Conservation (phyloP, 1,140 invertebrate genomes). For the Danaus melanippus region DNA sequence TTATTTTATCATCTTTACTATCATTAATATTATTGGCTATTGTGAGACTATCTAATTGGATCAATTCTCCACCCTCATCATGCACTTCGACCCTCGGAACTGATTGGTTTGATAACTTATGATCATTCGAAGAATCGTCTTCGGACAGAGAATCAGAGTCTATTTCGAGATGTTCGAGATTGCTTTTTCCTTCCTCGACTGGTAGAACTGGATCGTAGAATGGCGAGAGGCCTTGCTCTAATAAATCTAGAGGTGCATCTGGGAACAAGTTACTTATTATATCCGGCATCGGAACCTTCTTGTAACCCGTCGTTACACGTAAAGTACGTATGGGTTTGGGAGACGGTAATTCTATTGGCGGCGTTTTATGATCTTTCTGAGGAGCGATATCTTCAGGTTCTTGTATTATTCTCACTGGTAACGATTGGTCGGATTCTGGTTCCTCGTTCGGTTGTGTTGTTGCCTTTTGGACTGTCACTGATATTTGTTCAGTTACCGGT, state of each 20-base stretch:
- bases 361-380: too few species aligned
- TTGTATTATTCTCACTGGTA: too few species aligned
- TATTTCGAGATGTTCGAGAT: constrained; percentile 53
- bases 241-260: constrained; percentile 48
- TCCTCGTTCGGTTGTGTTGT: too few species aligned
- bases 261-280: constrained; percentile 54
- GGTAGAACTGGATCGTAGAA: constrained; percentile 39
- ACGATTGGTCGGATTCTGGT: too few species aligned
- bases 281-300: constrained; percentile 54
- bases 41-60: constrained; percentile 75
- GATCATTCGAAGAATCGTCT: constrained; percentile 53
- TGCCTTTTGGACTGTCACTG: too few species aligned
- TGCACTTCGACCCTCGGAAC: constrained; percentile 78
- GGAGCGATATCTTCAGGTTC: too few species aligned
- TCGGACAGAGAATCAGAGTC: constrained; percentile 78
- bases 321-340: constrained; percentile 51
- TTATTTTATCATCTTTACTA: constrained; percentile 43
- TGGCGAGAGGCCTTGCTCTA: constrained; percentile 47
- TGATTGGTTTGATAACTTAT: constrained; percentile 44
- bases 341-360: neutral
- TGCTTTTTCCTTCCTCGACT: constrained; percentile 27
- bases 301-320: constrained; percentile 36
- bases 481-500: too few species aligned
- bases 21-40: constrained; percentile 47
- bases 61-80: constrained; percentile 76